Conservation (phyloP, 1,140 invertebrate species). For the Leptopilina boulardi region DNA sequence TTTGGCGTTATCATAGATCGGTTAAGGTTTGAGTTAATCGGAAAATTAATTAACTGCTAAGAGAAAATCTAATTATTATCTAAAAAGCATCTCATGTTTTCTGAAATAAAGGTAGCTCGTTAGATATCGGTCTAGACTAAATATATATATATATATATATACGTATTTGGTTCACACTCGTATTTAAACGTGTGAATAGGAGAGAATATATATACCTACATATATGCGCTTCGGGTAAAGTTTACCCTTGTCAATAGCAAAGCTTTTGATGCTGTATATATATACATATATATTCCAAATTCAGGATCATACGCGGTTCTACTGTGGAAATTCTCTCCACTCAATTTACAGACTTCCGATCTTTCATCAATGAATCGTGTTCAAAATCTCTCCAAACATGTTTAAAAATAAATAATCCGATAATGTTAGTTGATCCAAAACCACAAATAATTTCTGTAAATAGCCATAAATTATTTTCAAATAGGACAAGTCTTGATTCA, state of each 20-base stretch:
- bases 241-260: neutral
- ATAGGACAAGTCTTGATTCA: too few species aligned
- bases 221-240: neutral
- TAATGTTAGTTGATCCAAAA: too few species aligned
- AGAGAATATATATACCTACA: neutral
- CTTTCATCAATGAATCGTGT: too few species aligned
- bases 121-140: neutral
- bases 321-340: too few species aligned
- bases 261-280: too few species aligned
- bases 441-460: too few species aligned
- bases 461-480: too few species aligned
- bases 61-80: constrained; percentile 52
- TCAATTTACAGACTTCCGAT: too few species aligned
- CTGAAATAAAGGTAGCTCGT: constrained; percentile 47
- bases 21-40: neutral
- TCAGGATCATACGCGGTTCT: neutral
- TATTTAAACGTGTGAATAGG: neutral
- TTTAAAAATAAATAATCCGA: too few species aligned
- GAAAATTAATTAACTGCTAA: constrained; percentile 45
- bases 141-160: neutral
- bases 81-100: constrained; percentile 32
- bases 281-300: neutral
- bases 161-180: neutral
- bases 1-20: constrained; percentile 6
- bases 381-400: too few species aligned